phyloP scores from a whole-genome alignment of 2,113 vertebrate species.

The Hydrolagus affinis region DNA sequence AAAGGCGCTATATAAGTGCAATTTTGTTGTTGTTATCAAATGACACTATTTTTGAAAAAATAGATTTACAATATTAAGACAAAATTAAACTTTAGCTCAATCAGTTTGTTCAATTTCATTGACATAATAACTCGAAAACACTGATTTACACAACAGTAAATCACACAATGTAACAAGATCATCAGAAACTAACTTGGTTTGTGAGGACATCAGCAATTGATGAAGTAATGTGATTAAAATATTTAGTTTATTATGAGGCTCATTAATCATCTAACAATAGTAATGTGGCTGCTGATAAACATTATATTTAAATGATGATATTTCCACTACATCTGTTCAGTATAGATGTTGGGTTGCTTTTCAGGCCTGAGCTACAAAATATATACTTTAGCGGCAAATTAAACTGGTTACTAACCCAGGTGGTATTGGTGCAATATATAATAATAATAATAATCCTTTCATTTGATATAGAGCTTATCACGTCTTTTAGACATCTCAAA shows the following conservation, averaged over 20 bases:
- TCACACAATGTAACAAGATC: background rate
- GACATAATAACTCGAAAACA: too few relatives aligned
- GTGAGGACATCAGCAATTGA: background rate
- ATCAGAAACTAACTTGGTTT: background rate
- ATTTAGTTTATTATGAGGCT: conserved; percentile 4
- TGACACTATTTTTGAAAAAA: too few relatives aligned
- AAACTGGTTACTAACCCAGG: too few relatives aligned
- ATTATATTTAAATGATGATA: conserved; percentile 15
- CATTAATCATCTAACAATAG: conserved; percentile 5
- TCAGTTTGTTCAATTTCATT: background rate
- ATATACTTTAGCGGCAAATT: too few relatives aligned
- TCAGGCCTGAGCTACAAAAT: too few relatives aligned
- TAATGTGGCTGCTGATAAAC: background rate
- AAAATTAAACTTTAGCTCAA: background rate
- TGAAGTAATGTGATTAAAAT: background rate
- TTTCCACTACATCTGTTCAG: background rate
- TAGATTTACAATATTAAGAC: too few relatives aligned
- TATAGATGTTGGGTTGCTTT: background rate
- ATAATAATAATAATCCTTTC: too few relatives aligned
- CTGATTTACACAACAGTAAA: background rate
- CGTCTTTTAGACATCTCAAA: too few relatives aligned
- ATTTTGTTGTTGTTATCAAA: too few relatives aligned
- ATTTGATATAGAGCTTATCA: too few relatives aligned
- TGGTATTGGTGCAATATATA: too few relatives aligned
- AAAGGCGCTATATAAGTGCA: too few relatives aligned